These are phyloP conservation scores for Amphiprion percula DNA, from an alignment of 2,113 vertebrate genomes.

Conservation along the genomic window DNA sequence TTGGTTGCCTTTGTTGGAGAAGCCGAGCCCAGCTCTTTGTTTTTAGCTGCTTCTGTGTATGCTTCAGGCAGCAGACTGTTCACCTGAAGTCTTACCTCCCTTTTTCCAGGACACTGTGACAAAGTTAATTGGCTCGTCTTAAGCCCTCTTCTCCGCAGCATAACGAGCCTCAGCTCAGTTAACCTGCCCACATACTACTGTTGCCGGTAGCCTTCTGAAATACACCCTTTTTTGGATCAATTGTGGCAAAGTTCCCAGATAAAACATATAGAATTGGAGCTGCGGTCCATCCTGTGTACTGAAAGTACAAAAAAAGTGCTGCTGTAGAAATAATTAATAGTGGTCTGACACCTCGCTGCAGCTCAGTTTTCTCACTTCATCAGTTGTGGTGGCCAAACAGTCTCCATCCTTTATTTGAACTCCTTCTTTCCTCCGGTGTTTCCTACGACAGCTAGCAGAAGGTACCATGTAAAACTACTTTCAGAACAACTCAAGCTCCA, in stretches of 20 bases:
- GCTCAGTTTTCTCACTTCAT: constrained; percentile 21
- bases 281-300: not conserved
- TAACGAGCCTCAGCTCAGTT: not conserved
- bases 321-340: constrained; percentile 59
- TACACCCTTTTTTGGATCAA: not conserved
- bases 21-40: too few species aligned
- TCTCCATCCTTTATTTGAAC: constrained; percentile 54
- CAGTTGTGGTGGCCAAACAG: constrained; percentile 30
- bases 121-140: not conserved
- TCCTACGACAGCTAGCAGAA: constrained; percentile 64
- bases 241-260: not conserved
- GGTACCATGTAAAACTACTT: constrained; percentile 74
- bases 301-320: not conserved
- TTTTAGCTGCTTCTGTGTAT: too few species aligned
- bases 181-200: not conserved
- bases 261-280: not conserved
- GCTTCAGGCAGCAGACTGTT: not conserved
- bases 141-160: not conserved
- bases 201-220: not conserved
- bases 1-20: too few species aligned
- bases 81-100: not conserved
- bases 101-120: not conserved
- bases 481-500: constrained; percentile 70
- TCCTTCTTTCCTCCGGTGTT: constrained; percentile 40
- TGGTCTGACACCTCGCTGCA: constrained; percentile 8